Evolutionary conservation across 2,113 vertebrate genomes (phyloP).

Genomic region (Vidua macroura): DNA sequence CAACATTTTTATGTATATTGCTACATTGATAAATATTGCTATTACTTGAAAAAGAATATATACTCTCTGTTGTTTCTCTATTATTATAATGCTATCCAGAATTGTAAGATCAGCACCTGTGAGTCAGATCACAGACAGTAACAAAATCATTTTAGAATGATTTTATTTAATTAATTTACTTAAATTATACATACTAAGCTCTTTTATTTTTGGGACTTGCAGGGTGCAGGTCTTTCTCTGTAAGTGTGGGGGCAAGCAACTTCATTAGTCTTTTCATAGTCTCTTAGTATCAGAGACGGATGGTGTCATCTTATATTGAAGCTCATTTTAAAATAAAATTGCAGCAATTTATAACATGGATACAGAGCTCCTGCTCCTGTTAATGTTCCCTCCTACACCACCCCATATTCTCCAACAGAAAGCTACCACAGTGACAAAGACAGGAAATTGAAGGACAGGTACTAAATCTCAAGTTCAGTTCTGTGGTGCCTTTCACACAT

Average conservation of each 20-base stretch:
- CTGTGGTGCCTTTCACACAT: background rate
- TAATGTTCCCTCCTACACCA: constrained; percentile 14
- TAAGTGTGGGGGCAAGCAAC: background rate
- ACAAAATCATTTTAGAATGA: background rate
- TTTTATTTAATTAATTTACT: constrained; percentile 49
- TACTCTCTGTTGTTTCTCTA: background rate
- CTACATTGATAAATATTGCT: background rate
- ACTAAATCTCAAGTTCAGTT: background rate
- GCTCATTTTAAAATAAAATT: background rate
- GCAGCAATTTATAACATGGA: background rate
- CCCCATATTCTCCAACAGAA: background rate
- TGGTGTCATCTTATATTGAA: constrained; percentile 1
- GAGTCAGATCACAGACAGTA: constrained; percentile 37
- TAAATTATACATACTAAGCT: constrained; percentile 3
- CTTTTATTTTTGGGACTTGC: constrained; percentile 9
- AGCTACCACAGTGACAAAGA: background rate
- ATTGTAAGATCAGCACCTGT: background rate
- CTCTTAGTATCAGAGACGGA: background rate
- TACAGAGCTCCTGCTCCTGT: constrained; percentile 7
- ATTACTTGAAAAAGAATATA: background rate
- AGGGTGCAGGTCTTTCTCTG: constrained; percentile 9
- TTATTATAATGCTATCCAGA: background rate
- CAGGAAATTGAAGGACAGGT: background rate
- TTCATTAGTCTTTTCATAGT: constrained; percentile 33
- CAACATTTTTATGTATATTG: background rate